These are phyloP conservation scores for Anhinga anhinga DNA, from an alignment of 2,113 vertebrate genomes.

Conservation along the genomic window DNA sequence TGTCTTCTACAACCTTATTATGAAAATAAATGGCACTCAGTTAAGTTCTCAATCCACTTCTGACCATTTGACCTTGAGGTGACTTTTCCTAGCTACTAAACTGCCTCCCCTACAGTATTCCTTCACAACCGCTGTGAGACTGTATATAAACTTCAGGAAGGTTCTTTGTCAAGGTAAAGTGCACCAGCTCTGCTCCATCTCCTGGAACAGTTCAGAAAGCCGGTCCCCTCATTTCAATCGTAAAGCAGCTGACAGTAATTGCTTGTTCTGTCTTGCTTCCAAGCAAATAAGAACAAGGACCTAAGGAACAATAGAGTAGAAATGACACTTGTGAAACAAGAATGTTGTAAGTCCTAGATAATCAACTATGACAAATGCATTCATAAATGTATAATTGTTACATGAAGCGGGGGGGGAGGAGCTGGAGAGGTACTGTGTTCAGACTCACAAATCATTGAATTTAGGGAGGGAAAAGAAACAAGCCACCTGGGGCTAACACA, in stretches of 20 bases:
- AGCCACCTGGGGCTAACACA: neutral
- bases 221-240: neutral
- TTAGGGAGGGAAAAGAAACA: neutral
- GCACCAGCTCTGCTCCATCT: neutral
- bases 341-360: neutral
- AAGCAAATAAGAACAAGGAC: neutral
- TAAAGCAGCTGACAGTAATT: slow-evolving; percentile 19
- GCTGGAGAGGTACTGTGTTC: neutral
- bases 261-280: neutral
- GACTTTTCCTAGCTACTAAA: neutral
- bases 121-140: neutral
- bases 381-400: neutral
- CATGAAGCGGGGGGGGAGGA: neutral
- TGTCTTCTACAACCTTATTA: neutral
- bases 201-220: neutral
- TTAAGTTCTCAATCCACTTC: neutral
- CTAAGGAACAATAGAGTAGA: slow-evolving; percentile 28
- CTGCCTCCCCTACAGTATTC: neutral
- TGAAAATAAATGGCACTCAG: neutral
- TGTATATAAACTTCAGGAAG: neutral
- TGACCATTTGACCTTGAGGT: neutral
- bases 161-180: neutral
- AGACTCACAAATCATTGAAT: neutral
- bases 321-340: slow-evolving; percentile 17
- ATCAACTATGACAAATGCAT: slow-evolving; percentile 24